Evolutionary conservation across 2,888 invertebrate species (phyloP).

Genomic region (Sepioteuthis lessoniana): DNA sequence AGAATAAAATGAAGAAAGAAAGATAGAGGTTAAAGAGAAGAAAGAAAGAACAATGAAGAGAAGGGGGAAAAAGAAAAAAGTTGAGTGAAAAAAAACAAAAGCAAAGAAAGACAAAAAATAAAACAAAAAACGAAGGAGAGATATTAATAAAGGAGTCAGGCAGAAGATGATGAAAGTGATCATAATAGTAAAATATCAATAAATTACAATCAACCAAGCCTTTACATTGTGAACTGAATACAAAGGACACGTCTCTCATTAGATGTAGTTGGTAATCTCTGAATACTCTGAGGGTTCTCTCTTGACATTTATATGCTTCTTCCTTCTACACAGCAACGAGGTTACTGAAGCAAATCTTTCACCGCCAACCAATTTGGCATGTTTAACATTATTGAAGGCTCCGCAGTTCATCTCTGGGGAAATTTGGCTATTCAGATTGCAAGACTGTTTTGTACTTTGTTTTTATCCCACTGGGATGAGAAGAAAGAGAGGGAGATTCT

Average conservation of each 20-base stretch:
- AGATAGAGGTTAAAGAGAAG: background rate
- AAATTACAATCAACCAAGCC: background rate
- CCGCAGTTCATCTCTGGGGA: conserved; percentile 8
- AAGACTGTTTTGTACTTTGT: background rate
- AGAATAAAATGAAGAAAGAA: background rate
- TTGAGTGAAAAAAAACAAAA: rapidly evolving
- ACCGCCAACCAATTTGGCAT: background rate
- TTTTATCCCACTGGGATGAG: background rate
- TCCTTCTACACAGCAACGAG: background rate
- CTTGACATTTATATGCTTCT: background rate
- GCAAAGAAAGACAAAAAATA: rapidly evolving
- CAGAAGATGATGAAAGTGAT: background rate
- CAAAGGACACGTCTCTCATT: background rate
- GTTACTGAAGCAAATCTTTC: conserved; percentile 12
- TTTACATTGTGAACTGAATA: background rate
- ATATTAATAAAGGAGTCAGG: background rate
- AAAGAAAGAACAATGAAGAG: background rate
- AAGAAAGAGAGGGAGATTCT: background rate
- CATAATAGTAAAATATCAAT: background rate
- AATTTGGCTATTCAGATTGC: conserved; percentile 33
- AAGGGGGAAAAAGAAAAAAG: background rate
- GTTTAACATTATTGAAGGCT: background rate
- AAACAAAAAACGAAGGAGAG: background rate
- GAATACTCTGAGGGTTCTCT: background rate
- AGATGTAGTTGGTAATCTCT: background rate